Evolutionary conservation across 2,113 vertebrate species (phyloP).

Genomic region (Cyprinus carpio): DNA sequence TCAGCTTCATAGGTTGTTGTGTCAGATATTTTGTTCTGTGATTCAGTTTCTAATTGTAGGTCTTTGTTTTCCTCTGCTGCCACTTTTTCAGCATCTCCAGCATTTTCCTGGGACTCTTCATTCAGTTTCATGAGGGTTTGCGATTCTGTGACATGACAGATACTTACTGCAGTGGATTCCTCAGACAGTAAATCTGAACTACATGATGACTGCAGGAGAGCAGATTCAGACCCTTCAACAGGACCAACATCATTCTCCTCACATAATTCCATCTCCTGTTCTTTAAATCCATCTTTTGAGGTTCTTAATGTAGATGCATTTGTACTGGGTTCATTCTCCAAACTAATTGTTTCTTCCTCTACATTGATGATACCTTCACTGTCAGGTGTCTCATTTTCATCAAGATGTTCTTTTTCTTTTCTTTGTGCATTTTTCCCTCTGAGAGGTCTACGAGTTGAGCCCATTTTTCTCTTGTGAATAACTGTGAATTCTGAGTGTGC

Average conservation of each 20-base stretch:
- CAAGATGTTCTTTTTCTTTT: neutral
- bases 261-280: neutral
- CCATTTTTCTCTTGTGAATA: constrained; percentile 6
- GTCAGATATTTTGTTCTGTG: neutral
- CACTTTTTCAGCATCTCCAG: neutral
- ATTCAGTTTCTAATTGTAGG: neutral
- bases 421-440: too few relatives aligned
- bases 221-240: constrained; percentile 1
- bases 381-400: neutral
- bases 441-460: too few relatives aligned
- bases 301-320: neutral
- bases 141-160: neutral
- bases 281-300: neutral
- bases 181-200: constrained; percentile 5
- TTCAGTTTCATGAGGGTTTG: neutral
- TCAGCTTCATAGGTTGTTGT: neutral
- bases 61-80: neutral
- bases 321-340: neutral
- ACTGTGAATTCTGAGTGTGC: neutral
- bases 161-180: neutral
- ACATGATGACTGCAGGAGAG: neutral
- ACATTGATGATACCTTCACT: neutral
- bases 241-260: neutral
- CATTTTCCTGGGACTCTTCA: neutral
- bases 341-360: neutral